A percentile compares a stretch with the other conserved stretches of the same genome.
Evolutionary conservation across 2,888 invertebrate genomes (phyloP).

Genomic region (Caenorhabditis wallacei): DNA sequence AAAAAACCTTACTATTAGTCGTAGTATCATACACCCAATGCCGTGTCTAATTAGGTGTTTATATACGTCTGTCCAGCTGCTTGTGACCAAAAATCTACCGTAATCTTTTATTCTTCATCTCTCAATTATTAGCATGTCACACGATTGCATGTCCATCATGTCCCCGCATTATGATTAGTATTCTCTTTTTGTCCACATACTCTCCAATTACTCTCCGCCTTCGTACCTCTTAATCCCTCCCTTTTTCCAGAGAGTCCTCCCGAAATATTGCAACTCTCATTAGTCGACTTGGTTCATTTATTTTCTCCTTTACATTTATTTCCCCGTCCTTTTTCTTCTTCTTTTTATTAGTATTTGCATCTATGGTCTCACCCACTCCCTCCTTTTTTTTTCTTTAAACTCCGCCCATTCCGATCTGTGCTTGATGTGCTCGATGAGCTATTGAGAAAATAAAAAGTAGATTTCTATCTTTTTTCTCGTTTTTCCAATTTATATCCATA

Average conservation of each 20-base stretch:
- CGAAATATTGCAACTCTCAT: conserved; percentile 61
- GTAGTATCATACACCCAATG: not conserved
- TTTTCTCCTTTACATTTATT: conserved; percentile 15
- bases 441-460: conserved; percentile 21
- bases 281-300: conserved; percentile 55
- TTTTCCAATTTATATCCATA: conserved; percentile 34
- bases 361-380: conserved; percentile 44
- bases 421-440: conserved; percentile 55
- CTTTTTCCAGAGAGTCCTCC: conserved; percentile 24
- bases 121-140: conserved; percentile 34
- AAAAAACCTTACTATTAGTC: not conserved
- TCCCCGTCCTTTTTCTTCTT: conserved; percentile 3
- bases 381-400: not conserved
- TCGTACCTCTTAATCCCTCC: conserved; percentile 32
- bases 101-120: conserved; percentile 1
- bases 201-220: conserved; percentile 43
- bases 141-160: conserved; percentile 13
- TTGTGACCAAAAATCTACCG: conserved; percentile 4
- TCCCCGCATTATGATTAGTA: conserved; percentile 39
- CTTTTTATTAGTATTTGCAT: conserved; percentile 63
- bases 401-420: conserved; percentile 47
- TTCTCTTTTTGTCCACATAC: not conserved
- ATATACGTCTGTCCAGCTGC: not conserved
- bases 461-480: conserved; percentile 24
- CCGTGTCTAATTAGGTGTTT: conserved; percentile 9